Conservation (phyloP, 2,797 vertebrate species). For the Apogon talboti region DNA sequence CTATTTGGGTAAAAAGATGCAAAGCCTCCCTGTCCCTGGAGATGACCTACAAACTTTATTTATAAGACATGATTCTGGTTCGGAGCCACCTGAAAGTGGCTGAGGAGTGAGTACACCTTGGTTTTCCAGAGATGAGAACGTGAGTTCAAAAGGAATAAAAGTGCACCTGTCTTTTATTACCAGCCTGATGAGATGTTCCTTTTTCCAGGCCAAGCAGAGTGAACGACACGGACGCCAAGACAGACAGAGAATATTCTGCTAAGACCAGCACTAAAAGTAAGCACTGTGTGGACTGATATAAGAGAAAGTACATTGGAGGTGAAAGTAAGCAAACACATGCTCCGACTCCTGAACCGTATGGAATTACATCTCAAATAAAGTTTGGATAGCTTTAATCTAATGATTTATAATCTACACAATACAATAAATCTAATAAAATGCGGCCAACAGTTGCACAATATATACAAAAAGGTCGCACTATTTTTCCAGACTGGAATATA, state of each 20-base stretch:
- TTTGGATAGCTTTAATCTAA: neutral
- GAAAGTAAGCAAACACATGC: neutral
- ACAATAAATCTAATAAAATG: neutral
- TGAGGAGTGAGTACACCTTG: slow-evolving; percentile 16
- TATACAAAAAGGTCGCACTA: too few species aligned
- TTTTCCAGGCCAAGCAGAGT: slow-evolving; percentile 34
- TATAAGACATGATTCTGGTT: slow-evolving; percentile 44
- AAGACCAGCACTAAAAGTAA: neutral
- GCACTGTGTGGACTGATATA: neutral
- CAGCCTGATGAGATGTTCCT: slow-evolving; percentile 42
- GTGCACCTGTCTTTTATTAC: slow-evolving; percentile 74
- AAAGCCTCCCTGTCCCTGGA: slow-evolving; percentile 43
- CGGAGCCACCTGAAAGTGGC: slow-evolving; percentile 32
- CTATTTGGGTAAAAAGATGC: slow-evolving; percentile 39
- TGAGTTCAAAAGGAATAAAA: slow-evolving; percentile 53
- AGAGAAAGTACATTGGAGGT: slow-evolving; percentile 3
- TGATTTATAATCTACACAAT: too few species aligned
- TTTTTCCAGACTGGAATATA: too few species aligned
- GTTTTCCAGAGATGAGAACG: slow-evolving; percentile 44
- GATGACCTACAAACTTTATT: slow-evolving; percentile 45
- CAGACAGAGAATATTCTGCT: neutral
- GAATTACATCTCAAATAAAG: neutral
- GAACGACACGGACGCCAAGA: neutral
- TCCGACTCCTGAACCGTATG: neutral
- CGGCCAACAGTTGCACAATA: too few species aligned